These are phyloP conservation scores for Pongo pygmaeus DNA, from an alignment of 2,113 vertebrate species.

Conservation along the genomic window DNA sequence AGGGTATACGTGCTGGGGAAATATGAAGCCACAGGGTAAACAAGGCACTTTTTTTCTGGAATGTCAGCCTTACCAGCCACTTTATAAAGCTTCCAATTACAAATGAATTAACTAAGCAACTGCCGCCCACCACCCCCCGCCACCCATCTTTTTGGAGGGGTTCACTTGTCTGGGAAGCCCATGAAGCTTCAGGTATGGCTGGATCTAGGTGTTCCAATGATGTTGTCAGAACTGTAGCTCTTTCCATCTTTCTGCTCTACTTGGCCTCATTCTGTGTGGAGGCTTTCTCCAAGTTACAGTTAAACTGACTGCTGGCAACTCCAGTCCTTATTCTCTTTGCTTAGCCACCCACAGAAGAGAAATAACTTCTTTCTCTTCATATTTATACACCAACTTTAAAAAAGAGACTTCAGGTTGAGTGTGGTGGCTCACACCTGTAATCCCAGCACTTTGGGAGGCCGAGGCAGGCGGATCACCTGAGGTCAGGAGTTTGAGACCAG, in stretches of 20 bases:
- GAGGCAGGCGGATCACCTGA: no score
- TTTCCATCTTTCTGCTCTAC: background rate
- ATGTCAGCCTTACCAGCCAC: slow-evolving; percentile 28
- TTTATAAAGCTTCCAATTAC: background rate
- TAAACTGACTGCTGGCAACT: background rate
- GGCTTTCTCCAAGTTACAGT: background rate
- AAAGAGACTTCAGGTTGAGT: background rate
- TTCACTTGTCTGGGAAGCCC: background rate
- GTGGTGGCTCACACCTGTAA: no score
- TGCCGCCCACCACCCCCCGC: no score
- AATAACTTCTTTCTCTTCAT: background rate
- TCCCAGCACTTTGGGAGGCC: no score
- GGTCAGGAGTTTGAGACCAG: no score
- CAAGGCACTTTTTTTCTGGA: background rate
- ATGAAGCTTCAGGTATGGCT: background rate
- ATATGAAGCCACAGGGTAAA: background rate
- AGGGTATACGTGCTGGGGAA: background rate
- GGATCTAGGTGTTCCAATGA: background rate
- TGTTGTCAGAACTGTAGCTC: background rate
- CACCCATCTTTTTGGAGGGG: background rate
- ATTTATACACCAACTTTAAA: background rate
- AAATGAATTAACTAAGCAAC: background rate
- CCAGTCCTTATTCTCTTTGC: background rate
- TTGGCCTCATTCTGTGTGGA: background rate
- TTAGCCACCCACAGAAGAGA: background rate